These are phyloP conservation scores for Spilogale gracilis DNA, from an alignment of 2,113 vertebrate species.

Conservation along the genomic window DNA sequence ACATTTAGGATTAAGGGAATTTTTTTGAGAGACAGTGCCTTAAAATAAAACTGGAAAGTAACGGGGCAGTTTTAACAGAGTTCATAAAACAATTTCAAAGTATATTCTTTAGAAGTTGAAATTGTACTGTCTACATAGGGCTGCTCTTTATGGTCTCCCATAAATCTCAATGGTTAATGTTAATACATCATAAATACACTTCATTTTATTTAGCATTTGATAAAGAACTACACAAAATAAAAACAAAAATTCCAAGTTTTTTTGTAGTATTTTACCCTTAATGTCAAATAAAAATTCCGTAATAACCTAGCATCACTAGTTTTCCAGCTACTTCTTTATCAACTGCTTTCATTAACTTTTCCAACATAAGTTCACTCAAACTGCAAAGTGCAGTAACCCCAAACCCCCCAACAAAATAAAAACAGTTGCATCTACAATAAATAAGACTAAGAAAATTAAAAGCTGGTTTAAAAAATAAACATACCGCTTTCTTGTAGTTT, in stretches of 20 bases:
- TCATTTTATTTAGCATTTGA: conserved; percentile 70
- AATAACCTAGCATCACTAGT: conserved; percentile 60
- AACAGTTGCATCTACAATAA: conserved; percentile 91
- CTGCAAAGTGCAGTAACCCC: conserved; percentile 64
- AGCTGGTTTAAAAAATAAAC: conserved; percentile 96
- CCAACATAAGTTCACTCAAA: conserved; percentile 71
- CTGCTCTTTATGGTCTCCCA: conserved; percentile 50
- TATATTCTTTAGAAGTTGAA: conserved; percentile 53
- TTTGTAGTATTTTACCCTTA: conserved; percentile 65
- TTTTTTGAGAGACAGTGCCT: conserved; percentile 63
- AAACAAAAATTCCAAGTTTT: conserved; percentile 51
- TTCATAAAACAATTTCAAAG: conserved; percentile 66
- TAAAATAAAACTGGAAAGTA: conserved; percentile 62
- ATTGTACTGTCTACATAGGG: conserved; percentile 47
- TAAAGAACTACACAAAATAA: conserved; percentile 68
- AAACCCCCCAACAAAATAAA: conserved; percentile 86
- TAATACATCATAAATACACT: conserved; percentile 70
- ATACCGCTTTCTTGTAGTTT: conserved; percentile 98
- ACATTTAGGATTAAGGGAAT: conserved; percentile 63
- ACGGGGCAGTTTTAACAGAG: conserved; percentile 70
- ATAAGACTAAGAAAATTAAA: conserved; percentile 90
- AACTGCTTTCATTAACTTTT: conserved; percentile 65
- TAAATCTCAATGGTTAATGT: conserved; percentile 50
- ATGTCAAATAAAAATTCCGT: conserved; percentile 52
- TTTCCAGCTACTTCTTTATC: conserved; percentile 61